phyloP scores from a whole-genome alignment of 2,113 vertebrate species.

The Columbina picui region DNA sequence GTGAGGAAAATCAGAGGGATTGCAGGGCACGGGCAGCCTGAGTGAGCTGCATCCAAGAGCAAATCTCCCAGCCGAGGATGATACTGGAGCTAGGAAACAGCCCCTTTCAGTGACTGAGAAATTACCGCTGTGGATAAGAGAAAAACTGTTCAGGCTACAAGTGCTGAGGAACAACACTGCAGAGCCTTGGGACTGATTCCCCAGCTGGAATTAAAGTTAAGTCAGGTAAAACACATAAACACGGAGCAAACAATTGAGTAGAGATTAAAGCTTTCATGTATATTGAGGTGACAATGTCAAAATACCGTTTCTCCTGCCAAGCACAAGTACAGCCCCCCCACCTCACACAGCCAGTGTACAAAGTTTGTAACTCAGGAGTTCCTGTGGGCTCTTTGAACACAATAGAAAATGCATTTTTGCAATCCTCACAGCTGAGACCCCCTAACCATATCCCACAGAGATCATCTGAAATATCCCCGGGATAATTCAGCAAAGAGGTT shows the following conservation, averaged over 20 bases:
- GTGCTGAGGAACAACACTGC: not conserved
- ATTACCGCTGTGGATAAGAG: not conserved
- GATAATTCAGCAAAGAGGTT: not conserved
- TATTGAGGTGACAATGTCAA: not conserved
- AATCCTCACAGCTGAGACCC: not conserved
- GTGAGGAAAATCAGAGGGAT: not conserved
- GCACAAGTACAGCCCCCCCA: not conserved
- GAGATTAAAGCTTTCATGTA: not conserved
- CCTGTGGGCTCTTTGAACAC: not conserved
- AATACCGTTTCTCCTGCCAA: not conserved
- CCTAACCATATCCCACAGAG: not conserved
- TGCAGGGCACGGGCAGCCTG: not conserved
- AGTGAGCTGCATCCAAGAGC: not conserved
- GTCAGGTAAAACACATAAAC: not conserved
- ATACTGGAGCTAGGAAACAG: not conserved
- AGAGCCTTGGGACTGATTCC: not conserved
- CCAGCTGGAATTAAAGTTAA: not conserved
- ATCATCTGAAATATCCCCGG: not conserved
- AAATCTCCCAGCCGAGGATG: not conserved
- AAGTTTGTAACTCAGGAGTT: not conserved
- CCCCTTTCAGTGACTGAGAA: not conserved
- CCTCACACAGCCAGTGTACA: not conserved
- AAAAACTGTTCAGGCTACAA: not conserved
- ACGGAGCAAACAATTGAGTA: accelerated
- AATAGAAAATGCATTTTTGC: not conserved